Conservation (phyloP, 2,888 invertebrate genomes). For the Tridacna gigas region DNA sequence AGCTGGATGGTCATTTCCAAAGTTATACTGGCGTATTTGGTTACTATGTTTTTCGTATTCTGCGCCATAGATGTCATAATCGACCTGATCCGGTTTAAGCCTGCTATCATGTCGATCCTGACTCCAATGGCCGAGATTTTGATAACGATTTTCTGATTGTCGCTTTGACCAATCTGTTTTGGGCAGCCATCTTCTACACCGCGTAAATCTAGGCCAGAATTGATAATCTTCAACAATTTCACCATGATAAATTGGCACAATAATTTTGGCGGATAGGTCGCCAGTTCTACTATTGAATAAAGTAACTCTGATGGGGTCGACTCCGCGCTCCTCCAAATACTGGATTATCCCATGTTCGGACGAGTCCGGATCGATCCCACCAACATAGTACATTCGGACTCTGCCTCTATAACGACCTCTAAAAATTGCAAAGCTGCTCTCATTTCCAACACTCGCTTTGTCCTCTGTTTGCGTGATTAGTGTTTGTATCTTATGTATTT, state of each 20-base stretch:
- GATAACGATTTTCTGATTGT: too few species aligned
- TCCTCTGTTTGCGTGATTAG: neutral
- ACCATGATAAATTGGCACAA: neutral
- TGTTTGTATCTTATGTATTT: neutral
- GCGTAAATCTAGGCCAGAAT: neutral
- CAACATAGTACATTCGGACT: constrained; percentile 1
- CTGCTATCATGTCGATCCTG: too few species aligned
- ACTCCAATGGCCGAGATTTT: too few species aligned
- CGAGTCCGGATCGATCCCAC: constrained; percentile 6
- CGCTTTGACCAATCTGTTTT: too few species aligned
- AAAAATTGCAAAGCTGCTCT: neutral
- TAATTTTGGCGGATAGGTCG: neutral
- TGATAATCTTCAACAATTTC: constrained; percentile 9
- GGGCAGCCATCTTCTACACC: too few species aligned
- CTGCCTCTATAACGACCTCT: neutral
- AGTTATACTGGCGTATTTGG: too few species aligned
- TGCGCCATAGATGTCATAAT: too few species aligned
- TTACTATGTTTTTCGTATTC: too few species aligned
- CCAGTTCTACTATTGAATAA: constrained; percentile 9
- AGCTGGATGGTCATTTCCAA: too few species aligned
- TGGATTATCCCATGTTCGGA: neutral
- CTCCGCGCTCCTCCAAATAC: neutral
- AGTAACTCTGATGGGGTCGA: constrained; percentile 2
- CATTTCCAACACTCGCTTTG: neutral
- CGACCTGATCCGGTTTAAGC: too few species aligned